Evolutionary conservation across 2,888 invertebrate genomes (phyloP).

Genomic region (Stenolophus ochropezus): DNA sequence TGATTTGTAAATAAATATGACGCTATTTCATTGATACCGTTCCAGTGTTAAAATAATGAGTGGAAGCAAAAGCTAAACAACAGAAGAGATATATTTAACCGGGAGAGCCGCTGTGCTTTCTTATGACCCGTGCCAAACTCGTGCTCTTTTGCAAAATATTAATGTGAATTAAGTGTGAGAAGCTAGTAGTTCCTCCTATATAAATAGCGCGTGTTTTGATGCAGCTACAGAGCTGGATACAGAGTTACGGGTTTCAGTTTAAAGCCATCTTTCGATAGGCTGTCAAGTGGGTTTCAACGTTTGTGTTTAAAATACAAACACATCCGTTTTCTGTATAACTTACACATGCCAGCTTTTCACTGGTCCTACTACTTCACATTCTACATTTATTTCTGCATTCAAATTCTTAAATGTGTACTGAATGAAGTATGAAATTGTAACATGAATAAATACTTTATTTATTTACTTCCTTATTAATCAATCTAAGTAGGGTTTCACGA

Average conservation of each 20-base stretch:
- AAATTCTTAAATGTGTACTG: not conserved
- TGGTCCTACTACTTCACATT: not conserved
- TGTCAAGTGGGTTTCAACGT: constrained; percentile 52
- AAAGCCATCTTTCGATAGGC: constrained; percentile 37
- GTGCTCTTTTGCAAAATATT: constrained; percentile 50
- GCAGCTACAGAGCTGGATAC: not conserved
- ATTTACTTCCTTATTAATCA: no score
- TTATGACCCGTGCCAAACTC: constrained; percentile 29
- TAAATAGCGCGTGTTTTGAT: constrained; percentile 17
- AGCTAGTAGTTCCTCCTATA: constrained; percentile 19
- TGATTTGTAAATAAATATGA: constrained; percentile 7
- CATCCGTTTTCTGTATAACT: constrained; percentile 48
- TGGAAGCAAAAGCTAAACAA: constrained; percentile 35
- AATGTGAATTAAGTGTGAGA: constrained; percentile 33
- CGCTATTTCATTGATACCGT: constrained; percentile 21
- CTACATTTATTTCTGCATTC: not conserved
- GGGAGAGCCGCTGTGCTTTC: constrained; percentile 26
- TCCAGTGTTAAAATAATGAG: constrained; percentile 40
- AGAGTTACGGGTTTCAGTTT: constrained; percentile 40
- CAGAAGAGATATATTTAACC: constrained; percentile 33
- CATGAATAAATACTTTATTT: constrained; percentile 14
- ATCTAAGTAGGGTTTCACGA: no score
- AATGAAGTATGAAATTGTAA: constrained; percentile 1
- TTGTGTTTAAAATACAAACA: constrained; percentile 49
- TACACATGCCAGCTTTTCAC: not conserved